These are phyloP conservation scores for Mobula hypostoma DNA, from an alignment of 2,113 vertebrate species.

Conservation along the genomic window DNA sequence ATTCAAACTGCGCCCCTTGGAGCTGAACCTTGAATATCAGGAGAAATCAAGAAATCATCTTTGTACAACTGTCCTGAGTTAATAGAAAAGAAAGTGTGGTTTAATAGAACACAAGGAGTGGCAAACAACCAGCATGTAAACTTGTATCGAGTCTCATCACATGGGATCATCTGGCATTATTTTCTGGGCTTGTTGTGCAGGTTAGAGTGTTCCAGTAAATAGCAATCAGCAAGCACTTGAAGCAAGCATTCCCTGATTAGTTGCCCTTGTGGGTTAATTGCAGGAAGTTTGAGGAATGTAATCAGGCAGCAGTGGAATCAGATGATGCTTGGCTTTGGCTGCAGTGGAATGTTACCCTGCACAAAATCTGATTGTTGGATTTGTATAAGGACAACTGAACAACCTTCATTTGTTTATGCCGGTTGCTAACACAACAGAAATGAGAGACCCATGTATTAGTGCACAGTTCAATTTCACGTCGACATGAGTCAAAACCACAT, in stretches of 20 bases:
- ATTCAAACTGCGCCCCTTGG: neutral
- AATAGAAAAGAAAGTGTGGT: neutral
- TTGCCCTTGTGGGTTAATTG: slow-evolving; percentile 30
- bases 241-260: slow-evolving; percentile 32
- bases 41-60: neutral
- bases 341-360: neutral
- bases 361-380: slow-evolving; percentile 11
- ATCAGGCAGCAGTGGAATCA: neutral
- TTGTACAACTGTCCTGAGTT: neutral
- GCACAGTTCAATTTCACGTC: neutral
- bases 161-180: neutral
- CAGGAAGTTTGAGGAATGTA: neutral
- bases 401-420: neutral
- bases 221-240: slow-evolving; percentile 15
- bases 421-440: neutral
- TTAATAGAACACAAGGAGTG: neutral
- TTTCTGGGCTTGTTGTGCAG: neutral
- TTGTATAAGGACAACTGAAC: neutral
- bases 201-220: slow-evolving; percentile 22
- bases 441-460: neutral
- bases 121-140: neutral
- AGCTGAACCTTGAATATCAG: neutral
- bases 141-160: neutral
- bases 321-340: neutral
- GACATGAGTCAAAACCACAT: neutral